A percentile compares a stretch with the other conserved stretches of the same genome.
These are phyloP conservation scores for Isichthys henryi DNA, from an alignment of 2,113 vertebrate genomes.

Conservation along the genomic window DNA sequence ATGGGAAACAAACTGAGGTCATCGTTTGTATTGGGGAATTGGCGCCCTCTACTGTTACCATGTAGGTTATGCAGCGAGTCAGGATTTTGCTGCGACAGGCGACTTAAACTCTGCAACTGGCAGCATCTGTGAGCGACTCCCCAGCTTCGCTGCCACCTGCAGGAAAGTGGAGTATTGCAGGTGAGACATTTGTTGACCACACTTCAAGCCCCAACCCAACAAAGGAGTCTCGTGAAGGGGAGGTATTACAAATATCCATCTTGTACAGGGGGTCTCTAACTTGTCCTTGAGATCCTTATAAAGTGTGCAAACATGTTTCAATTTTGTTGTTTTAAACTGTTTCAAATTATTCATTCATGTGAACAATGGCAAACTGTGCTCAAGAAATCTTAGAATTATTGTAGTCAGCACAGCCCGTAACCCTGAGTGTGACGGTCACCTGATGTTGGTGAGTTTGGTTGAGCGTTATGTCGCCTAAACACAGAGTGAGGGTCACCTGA, in stretches of 20 bases:
- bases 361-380: no score
- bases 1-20: no score
- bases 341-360: no score
- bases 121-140: constrained; percentile 80
- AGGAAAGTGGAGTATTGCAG: constrained; percentile 23
- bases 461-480: no score
- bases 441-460: no score
- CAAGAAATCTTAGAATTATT: no score
- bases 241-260: not conserved
- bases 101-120: constrained; percentile 84
- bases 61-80: constrained; percentile 70
- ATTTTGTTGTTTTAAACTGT: not conserved
- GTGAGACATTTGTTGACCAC: not conserved
- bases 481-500: constrained; percentile 65
- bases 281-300: not conserved
- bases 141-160: constrained; percentile 95
- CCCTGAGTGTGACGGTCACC: not conserved
- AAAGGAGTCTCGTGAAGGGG: not conserved
- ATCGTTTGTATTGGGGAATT: not conserved
- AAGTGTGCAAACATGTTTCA: not conserved
- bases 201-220: not conserved
- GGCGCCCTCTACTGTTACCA: constrained; percentile 57
- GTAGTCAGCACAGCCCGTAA: no score
- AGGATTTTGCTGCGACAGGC: constrained; percentile 77
- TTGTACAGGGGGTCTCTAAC: not conserved